phyloP scores from a whole-genome alignment of 2,113 vertebrate species.

The Oplegnathus fasciatus region DNA sequence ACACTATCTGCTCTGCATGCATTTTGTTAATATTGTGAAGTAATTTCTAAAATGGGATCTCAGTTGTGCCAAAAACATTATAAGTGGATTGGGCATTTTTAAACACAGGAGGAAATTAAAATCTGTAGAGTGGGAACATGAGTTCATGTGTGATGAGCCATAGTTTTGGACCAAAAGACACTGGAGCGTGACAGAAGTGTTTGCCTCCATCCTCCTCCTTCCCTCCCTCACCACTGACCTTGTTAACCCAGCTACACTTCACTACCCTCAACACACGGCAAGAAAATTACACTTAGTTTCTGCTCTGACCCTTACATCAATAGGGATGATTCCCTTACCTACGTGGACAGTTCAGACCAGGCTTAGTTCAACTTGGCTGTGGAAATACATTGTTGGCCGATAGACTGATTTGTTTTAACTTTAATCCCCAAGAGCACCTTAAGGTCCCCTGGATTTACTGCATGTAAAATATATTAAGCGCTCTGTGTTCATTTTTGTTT shows the following conservation, averaged over 20 bases:
- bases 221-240: conserved; percentile 39
- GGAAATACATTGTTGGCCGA: not conserved
- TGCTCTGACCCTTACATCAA: conserved; percentile 31
- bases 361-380: not conserved
- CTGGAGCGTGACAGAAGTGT: conserved; percentile 26
- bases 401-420: not conserved
- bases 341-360: not conserved
- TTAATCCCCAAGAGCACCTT: not conserved
- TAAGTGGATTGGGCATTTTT: conserved; percentile 14
- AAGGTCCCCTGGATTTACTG: not conserved
- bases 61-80: not conserved
- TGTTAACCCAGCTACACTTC: conserved; percentile 58
- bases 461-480: not conserved
- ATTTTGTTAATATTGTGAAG: conserved; percentile 14
- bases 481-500: not conserved
- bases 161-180: conserved; percentile 20
- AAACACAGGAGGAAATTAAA: conserved; percentile 31
- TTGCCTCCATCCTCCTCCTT: conserved; percentile 17
- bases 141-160: conserved; percentile 22
- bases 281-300: conserved; percentile 35
- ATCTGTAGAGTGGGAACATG: conserved; percentile 12
- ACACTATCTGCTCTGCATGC: not conserved
- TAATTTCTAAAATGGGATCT: conserved; percentile 10
- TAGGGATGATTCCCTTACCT: conserved; percentile 16
- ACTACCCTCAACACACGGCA: conserved; percentile 25